Percentiles rank a stretch among this genome's conserved stretches.
phyloP scores from a whole-genome alignment of 1,140 invertebrate species.

The Oryctes rhinoceros region DNA sequence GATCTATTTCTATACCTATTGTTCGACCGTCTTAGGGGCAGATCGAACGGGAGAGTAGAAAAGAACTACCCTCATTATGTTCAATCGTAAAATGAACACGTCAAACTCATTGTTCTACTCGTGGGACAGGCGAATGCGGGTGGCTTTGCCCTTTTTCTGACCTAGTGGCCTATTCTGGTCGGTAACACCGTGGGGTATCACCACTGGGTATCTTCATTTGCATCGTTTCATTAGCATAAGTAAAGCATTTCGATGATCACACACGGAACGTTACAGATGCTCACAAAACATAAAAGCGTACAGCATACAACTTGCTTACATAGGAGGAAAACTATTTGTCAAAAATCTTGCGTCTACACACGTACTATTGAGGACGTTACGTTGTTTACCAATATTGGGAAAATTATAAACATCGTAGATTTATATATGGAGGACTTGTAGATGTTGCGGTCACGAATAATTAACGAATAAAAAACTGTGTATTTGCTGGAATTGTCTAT shows the following conservation, averaged over 20 bases:
- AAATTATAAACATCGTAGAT: too few relatives aligned
- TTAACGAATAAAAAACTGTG: too few relatives aligned
- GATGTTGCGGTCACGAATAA: too few relatives aligned
- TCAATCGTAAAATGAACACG: constrained; percentile 36
- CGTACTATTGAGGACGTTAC: background rate
- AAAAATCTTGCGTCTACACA: background rate
- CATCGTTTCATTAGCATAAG: constrained; percentile 32
- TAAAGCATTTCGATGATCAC: constrained; percentile 22
- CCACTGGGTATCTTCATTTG: constrained; percentile 34
- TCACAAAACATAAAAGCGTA: constrained; percentile 5
- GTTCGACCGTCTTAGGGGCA: constrained; percentile 14
- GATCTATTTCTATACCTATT: constrained; percentile 3
- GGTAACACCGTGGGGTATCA: constrained; percentile 33
- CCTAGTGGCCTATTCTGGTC: constrained; percentile 28
- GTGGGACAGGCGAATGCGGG: constrained; percentile 18
- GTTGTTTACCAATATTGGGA: too few relatives aligned
- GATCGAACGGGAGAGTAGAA: background rate
- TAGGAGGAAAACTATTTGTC: background rate
- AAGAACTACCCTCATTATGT: constrained; percentile 32
- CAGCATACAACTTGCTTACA: background rate
- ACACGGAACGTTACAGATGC: background rate
- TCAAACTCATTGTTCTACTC: constrained; percentile 28
- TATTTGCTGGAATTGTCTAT: too few relatives aligned
- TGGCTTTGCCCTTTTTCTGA: constrained; percentile 26
- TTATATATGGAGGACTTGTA: too few relatives aligned